Evolutionary conservation across 2,888 invertebrate genomes (phyloP), one percentile per base, ranked within the genome.

Genomic region (Meteorus cinctellus): DNA sequence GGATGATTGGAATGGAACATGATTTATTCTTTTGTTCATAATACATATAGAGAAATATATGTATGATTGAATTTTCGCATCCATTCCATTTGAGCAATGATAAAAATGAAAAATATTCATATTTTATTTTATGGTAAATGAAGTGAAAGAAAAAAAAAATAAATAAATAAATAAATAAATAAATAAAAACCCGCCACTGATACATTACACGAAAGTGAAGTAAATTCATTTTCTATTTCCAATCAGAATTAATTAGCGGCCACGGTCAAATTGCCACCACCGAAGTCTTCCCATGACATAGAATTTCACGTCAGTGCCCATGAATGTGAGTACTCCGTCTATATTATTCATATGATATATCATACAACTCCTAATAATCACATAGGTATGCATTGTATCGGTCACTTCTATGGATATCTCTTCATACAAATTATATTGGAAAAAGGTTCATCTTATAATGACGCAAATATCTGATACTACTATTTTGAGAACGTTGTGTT

Each of bases 401-500:
- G 16, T 55, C 12, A 5, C 19, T 19, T 55, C 19, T 55, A 10
- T 55, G 16, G 16, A 19, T 8, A 19, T 74, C 76, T 71, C 74
- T 78, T 72, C 78, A 71, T 73, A 81, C 8, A 85, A 59, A 10
- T 27, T 27, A 4, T 59, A 27, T 59, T 59, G 14, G 6, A 6
- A 62, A 24, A 27, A 62, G 10, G 5, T 24, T 60, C 3, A 62
- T 29, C 27, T 4, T 31, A 41, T 12, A 16, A 41, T 62, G 16
- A 24, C 36, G 65, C 12, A n/a, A 29, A 66, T 19, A 67, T 67
- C 24, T 2, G 12, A 12, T 41, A 29, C 27, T 59, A 87, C 87
- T 88, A 88, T 88, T 88, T 88, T 87, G 85, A 87, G 87, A 88
- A 85, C 84, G 80, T 82, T 80, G 78, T 80, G 83, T 83, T 86